Evolutionary conservation across 2,888 invertebrate species (phyloP).

Genomic region (Hybos culiciformis): DNA sequence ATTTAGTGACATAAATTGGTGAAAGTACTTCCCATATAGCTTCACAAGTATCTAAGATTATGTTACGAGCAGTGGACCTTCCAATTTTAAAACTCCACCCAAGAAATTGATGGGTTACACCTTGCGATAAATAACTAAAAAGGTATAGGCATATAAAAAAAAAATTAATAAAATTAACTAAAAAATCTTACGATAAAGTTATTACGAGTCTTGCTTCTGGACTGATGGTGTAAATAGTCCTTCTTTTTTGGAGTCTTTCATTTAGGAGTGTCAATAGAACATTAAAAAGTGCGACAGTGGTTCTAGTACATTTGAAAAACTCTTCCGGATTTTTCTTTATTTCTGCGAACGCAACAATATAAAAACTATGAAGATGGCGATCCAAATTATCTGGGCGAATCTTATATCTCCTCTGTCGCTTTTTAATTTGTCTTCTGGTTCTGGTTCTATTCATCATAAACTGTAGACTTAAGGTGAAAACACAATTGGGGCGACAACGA

Average conservation of each 20-base stretch:
- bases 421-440: too few relatives aligned
- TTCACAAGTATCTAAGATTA: conserved; percentile 9
- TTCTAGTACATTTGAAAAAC: too few relatives aligned
- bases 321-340: too few relatives aligned
- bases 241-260: not conserved
- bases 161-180: too few relatives aligned
- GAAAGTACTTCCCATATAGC: conserved; percentile 5
- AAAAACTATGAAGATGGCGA: too few relatives aligned
- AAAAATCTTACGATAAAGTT: not conserved
- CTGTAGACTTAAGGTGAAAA: too few relatives aligned
- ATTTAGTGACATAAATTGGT: conserved; percentile 4
- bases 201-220: not conserved
- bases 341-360: too few relatives aligned
- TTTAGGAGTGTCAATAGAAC: not conserved
- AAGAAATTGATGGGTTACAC: not conserved
- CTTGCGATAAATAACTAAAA: not conserved
- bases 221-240: not conserved
- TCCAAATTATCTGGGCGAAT: too few relatives aligned
- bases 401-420: too few relatives aligned
- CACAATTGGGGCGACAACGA: too few relatives aligned
- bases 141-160: too few relatives aligned
- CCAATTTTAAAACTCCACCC: not conserved
- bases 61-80: conserved; percentile 8
- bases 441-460: too few relatives aligned
- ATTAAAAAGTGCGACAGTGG: not conserved